These are phyloP conservation scores for Platyura marginata DNA, from an alignment of 1,140 invertebrate genomes.

Conservation along the genomic window DNA sequence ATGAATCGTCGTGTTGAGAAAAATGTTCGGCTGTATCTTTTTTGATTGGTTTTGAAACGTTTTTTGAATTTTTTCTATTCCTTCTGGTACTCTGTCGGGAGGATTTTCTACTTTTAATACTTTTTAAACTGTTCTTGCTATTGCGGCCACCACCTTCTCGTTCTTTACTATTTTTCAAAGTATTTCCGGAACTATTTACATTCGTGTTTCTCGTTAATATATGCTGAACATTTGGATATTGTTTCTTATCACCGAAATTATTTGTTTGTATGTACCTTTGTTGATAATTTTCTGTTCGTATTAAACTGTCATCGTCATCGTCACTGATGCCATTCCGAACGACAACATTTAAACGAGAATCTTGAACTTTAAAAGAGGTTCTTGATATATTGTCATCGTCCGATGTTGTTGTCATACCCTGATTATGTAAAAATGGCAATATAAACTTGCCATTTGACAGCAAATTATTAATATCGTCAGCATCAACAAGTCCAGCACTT, in stretches of 20 bases:
- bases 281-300: not conserved
- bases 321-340: conserved; percentile 27
- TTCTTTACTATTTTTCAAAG: conserved; percentile 7
- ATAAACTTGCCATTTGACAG: conserved; percentile 31
- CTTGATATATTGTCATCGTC: conserved; percentile 33
- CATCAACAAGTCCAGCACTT: conserved; percentile 30
- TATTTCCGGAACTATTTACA: not conserved
- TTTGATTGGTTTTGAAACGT: not conserved
- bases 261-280: too few species aligned
- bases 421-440: conserved; percentile 29
- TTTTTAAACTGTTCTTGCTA: conserved; percentile 8
- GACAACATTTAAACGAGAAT: conserved; percentile 33
- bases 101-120: conserved; percentile 15
- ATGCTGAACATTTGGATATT: not conserved
- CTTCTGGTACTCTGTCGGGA: conserved; percentile 1
- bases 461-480: conserved; percentile 29
- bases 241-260: not conserved
- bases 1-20: conserved; percentile 7
- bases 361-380: conserved; percentile 28
- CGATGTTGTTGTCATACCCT: conserved; percentile 28
- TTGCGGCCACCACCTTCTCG: not conserved
- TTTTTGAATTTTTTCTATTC: not conserved
- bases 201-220: not conserved
- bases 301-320: too few species aligned
- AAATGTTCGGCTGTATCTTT: conserved; percentile 5